A percentile compares a stretch with the other conserved stretches of the same genome.
Evolutionary conservation across 2,888 invertebrate genomes (phyloP).

Genomic region (Drosophila mettleri): DNA sequence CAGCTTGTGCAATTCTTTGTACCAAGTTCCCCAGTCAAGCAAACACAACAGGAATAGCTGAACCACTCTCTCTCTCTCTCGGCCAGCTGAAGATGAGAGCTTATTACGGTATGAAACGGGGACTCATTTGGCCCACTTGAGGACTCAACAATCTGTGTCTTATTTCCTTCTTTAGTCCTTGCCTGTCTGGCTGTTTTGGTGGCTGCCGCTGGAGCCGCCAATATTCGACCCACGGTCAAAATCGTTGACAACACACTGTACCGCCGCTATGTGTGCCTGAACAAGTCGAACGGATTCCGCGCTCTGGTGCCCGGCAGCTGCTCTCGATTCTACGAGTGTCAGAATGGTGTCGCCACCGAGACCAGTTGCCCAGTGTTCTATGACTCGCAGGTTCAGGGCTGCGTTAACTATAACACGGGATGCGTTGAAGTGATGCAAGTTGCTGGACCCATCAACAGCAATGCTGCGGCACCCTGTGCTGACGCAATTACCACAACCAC

Average conservation of each 20-base stretch:
- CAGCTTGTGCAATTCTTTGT: conserved; percentile 32
- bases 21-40: conserved; percentile 19
- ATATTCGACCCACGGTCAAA: conserved; percentile 39
- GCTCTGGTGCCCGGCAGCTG: conserved; percentile 82
- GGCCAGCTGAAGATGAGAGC: conserved; percentile 50
- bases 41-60: conserved; percentile 50
- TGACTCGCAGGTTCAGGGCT: conserved; percentile 64
- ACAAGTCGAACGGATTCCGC: conserved; percentile 75
- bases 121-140: neutral
- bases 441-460: conserved; percentile 7
- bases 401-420: conserved; percentile 71
- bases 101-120: conserved; percentile 45
- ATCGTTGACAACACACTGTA: conserved; percentile 71
- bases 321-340: conserved; percentile 79
- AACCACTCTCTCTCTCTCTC: conserved; percentile 29
- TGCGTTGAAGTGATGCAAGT: conserved; percentile 64
- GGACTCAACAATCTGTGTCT: conserved; percentile 22
- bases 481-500: conserved; percentile 45
- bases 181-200: conserved; percentile 52
- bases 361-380: conserved; percentile 69
- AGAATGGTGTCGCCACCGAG: conserved; percentile 57
- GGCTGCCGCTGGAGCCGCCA: conserved; percentile 59
- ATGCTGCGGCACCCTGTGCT: conserved; percentile 40
- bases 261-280: conserved; percentile 71
- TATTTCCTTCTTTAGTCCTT: conserved; percentile 36